A percentile compares a stretch with the other conserved stretches of the same genome.
These are phyloP conservation scores for Tholera decimalis DNA, from an alignment of 2,888 invertebrate genomes.

Conservation along the genomic window DNA sequence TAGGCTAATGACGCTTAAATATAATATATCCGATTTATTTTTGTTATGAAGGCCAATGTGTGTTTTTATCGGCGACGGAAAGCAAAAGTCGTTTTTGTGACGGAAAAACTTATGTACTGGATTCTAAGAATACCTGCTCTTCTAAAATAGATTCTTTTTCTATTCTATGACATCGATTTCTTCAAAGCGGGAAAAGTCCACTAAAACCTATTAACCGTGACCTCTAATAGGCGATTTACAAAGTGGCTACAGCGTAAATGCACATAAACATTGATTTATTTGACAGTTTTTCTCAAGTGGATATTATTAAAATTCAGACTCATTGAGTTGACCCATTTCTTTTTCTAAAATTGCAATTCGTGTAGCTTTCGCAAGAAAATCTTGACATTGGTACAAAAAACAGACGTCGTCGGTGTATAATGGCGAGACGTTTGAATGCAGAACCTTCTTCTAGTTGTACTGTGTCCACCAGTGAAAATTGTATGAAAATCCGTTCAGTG, in stretches of 20 bases:
- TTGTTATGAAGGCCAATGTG: background rate
- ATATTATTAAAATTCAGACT: background rate
- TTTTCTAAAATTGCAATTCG: background rate
- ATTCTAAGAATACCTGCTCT: constrained; percentile 2
- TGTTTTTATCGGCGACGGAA: constrained; percentile 1
- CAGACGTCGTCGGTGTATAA: too few relatives aligned
- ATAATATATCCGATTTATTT: background rate
- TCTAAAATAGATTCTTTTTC: constrained; percentile 3
- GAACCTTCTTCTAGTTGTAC: too few relatives aligned
- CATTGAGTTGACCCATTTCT: constrained; percentile 18
- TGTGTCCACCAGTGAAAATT: too few relatives aligned
- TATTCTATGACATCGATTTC: background rate
- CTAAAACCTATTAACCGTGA: background rate
- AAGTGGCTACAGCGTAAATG: background rate
- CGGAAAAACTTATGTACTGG: background rate
- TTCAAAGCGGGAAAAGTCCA: background rate
- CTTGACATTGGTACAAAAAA: too few relatives aligned
- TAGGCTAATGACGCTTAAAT: too few relatives aligned
- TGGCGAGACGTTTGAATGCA: too few relatives aligned
- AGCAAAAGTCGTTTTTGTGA: constrained; percentile 4
- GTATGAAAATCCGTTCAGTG: too few relatives aligned
- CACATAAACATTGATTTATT: constrained; percentile 18
- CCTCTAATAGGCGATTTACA: background rate
- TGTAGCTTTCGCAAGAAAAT: background rate
- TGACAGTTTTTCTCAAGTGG: background rate